phyloP scores from a whole-genome alignment of 2,888 invertebrate species.

The Gasteruption jaculator region DNA sequence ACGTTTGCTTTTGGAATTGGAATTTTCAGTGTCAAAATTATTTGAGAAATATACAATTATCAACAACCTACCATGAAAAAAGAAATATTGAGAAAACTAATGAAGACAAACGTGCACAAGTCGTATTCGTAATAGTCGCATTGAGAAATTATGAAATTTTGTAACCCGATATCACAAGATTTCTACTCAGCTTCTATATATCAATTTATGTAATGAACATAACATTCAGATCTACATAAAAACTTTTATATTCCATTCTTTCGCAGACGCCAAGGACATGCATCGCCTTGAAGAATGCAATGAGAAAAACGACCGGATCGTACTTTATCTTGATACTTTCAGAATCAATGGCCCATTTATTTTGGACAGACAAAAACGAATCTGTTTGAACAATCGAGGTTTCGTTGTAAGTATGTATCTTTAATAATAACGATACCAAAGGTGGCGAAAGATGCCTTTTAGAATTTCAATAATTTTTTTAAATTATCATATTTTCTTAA shows the following conservation, averaged over 20 bases:
- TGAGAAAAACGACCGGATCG: slow-evolving; percentile 1
- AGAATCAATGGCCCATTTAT: background rate
- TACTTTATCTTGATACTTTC: background rate
- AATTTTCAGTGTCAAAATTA: no score
- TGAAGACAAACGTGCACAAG: no score
- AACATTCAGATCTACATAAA: slow-evolving; percentile 24
- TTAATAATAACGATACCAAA: no score
- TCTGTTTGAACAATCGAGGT: background rate
- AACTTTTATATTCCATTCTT: slow-evolving; percentile 20
- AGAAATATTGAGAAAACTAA: no score
- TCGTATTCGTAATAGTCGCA: no score
- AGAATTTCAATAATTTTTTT: no score
- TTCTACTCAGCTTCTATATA: slow-evolving; percentile 23
- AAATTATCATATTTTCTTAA: no score
- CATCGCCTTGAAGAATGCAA: slow-evolving; percentile 14
- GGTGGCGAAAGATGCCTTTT: no score
- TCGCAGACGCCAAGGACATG: slow-evolving; percentile 7
- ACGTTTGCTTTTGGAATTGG: no score
- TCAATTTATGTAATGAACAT: slow-evolving; percentile 26
- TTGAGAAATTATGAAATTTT: slow-evolving; percentile 19
- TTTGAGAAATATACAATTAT: no score
- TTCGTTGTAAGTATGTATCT: no score
- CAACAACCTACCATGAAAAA: no score
- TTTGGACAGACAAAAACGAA: slow-evolving; percentile 3
- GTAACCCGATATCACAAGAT: slow-evolving; percentile 22